Conservation (phyloP, 23 tunicate species). For the Aplidium turbinatum region DNA sequence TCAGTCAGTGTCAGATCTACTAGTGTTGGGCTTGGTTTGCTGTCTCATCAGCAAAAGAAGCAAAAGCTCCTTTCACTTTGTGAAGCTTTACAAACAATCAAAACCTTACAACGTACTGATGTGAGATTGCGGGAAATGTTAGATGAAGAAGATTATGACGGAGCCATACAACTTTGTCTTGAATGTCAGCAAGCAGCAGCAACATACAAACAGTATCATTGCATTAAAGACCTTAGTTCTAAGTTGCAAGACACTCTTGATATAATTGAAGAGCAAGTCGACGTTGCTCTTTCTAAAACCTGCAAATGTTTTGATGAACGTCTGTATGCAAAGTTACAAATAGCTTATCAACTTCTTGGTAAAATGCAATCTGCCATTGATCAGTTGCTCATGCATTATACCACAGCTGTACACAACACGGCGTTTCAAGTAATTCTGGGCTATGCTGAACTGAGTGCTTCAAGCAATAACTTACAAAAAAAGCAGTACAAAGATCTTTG, state of each 20-base stretch:
- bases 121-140: constrained; percentile 76
- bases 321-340: constrained; percentile 54
- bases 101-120: constrained; percentile 89
- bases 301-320: constrained; percentile 59
- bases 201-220: constrained; percentile 74
- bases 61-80: constrained; percentile 40
- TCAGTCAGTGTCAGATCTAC: constrained; percentile 45
- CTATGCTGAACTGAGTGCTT: constrained; percentile 30
- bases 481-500: constrained; percentile 78
- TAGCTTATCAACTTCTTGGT: constrained; percentile 72
- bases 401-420: constrained; percentile 81
- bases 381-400: constrained; percentile 90
- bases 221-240: constrained; percentile 87
- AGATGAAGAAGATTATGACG: constrained; percentile 85
- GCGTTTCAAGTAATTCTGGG: constrained; percentile 64
- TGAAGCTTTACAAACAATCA: constrained; percentile 69
- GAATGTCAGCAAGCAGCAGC: constrained; percentile 76
- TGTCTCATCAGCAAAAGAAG: constrained; percentile 52
- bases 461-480: constrained; percentile 42
- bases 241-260: constrained; percentile 85
- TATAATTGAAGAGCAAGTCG: constrained; percentile 86
- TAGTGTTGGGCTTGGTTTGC: constrained; percentile 39
- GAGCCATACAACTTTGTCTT: constrained; percentile 82
- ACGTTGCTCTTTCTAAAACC: constrained; percentile 74
- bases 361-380: constrained; percentile 84